phyloP scores from a whole-genome alignment of 2,113 vertebrate species.

The Corynorhinus townsendii region DNA sequence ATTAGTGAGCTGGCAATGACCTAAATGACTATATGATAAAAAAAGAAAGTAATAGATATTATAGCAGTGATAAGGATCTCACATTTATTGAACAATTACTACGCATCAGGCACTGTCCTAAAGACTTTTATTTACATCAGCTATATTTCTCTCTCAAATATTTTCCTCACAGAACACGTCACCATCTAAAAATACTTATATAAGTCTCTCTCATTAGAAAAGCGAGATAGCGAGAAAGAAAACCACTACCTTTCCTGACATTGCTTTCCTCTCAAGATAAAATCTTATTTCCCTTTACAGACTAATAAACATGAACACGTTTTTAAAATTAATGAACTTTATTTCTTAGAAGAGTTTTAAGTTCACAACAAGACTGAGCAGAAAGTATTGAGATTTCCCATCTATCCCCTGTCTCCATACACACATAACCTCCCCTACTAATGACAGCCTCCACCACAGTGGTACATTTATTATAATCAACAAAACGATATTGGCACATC shows the following conservation, averaged over 20 bases:
- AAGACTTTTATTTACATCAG: conserved; percentile 31
- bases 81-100: conserved; percentile 37
- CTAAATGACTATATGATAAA: conserved; percentile 25
- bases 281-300: neutral
- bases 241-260: neutral
- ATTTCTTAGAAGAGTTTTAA: neutral
- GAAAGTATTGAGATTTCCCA: neutral
- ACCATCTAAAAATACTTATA: neutral
- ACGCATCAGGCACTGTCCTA: neutral
- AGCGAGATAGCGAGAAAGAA: neutral
- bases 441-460: accelerated
- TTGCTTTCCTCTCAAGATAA: neutral
- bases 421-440: neutral
- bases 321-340: neutral
- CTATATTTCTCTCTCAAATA: neutral
- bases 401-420: neutral
- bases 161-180: conserved; percentile 4
- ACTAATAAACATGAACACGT: neutral
- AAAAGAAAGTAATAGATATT: conserved; percentile 24
- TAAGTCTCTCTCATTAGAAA: neutral
- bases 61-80: neutral
- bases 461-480: neutral
- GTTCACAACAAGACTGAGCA: neutral
- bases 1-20: neutral
- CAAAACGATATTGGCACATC: neutral